phyloP scores from a whole-genome alignment of 2,797 vertebrate species.

The Yasuhikotakia modesta region DNA sequence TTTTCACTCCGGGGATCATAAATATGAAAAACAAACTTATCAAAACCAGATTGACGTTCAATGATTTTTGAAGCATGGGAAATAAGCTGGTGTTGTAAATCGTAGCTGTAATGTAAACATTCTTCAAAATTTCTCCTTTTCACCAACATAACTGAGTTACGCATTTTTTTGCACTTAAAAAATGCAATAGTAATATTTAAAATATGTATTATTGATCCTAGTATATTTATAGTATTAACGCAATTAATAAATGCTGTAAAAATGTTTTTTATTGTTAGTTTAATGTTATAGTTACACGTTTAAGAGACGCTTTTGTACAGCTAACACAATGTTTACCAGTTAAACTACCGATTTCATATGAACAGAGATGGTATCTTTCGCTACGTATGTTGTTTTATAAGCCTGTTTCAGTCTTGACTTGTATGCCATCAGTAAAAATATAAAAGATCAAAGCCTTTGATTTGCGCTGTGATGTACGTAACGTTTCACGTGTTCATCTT shows the following conservation, averaged over 20 bases:
- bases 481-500: background rate
- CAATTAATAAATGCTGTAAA: background rate
- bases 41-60: background rate
- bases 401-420: background rate
- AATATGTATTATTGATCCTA: background rate
- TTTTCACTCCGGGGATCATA: slow-evolving; percentile 22
- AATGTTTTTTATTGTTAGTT: no score
- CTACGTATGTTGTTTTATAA: background rate
- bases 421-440: slow-evolving; percentile 1
- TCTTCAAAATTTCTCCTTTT: no score
- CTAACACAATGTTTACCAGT: no score
- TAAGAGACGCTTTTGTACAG: no score
- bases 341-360: no score
- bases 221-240: background rate
- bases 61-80: background rate
- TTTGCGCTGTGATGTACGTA: background rate
- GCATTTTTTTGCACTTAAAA: no score
- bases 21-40: slow-evolving; percentile 17
- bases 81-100: background rate
- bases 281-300: no score
- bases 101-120: no score
- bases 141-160: no score
- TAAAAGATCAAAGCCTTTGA: background rate
- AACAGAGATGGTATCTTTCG: background rate
- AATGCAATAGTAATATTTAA: background rate